Evolutionary conservation across 2,797 vertebrate genomes (phyloP).

Genomic region (Gallirallus australis): DNA sequence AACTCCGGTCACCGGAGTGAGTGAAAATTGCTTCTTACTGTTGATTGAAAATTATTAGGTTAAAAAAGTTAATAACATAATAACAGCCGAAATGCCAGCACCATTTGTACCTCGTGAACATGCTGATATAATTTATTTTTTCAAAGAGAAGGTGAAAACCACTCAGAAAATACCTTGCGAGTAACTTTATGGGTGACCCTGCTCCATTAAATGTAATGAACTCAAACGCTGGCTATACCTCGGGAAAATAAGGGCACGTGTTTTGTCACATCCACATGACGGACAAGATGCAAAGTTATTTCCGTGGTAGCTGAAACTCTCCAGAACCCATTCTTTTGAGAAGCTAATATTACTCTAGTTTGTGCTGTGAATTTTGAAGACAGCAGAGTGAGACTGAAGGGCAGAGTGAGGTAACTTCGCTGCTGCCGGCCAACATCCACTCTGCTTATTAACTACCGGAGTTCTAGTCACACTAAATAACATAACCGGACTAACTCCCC

Average conservation of each 20-base stretch:
- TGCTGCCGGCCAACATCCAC: not conserved
- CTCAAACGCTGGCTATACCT: constrained; percentile 45
- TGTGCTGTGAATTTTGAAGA: constrained; percentile 28
- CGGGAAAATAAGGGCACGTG: constrained; percentile 57
- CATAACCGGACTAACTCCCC: not conserved
- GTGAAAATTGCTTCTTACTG: constrained; percentile 61
- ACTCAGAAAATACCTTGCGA: constrained; percentile 53
- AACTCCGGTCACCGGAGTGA: constrained; percentile 32
- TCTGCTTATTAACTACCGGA: not conserved
- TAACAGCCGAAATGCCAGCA: constrained; percentile 66
- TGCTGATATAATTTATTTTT: constrained; percentile 64
- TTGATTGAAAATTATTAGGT: constrained; percentile 68
- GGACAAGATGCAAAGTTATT: constrained; percentile 57
- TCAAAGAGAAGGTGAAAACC: constrained; percentile 64
- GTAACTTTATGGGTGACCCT: constrained; percentile 48
- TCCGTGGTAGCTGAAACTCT: not conserved
- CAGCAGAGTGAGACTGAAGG: not conserved
- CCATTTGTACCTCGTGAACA: constrained; percentile 44
- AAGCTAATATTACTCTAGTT: not conserved
- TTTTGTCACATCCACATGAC: constrained; percentile 50
- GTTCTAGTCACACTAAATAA: not conserved
- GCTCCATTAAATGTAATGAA: constrained; percentile 62
- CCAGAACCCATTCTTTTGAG: not conserved
- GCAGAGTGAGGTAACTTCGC: not conserved
- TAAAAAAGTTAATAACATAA: constrained; percentile 64